Base-by-base conservation (phyloP, 2,888 invertebrate species). In the Incurvaria masculella region DNA sequence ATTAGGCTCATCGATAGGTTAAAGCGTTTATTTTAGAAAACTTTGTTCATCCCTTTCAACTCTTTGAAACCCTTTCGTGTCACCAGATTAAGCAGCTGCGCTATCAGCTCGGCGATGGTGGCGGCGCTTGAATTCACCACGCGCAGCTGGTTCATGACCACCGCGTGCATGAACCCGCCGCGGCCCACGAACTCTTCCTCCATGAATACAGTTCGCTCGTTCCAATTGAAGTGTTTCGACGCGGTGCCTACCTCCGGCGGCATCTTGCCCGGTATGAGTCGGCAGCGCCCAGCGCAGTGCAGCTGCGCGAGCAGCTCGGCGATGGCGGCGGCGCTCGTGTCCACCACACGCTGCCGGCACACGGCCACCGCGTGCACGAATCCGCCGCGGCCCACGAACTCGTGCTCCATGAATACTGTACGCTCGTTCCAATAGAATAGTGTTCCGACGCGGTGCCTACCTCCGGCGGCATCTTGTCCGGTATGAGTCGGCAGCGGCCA, bases 361-460 rank as follows among this genome's bases (percentile, higher is more conserved):
- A 82, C 65, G 0, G 81, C 81, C 17, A 84, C 81, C 0, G 84
- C 83, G 61, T 83, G 83, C 11, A 91, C 81, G 65, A 91, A 91
- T 6, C 85, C 84, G 20, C 91, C 89, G 0, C 86, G 81, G 0
- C 89, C 87, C 1, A 89, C 75, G 64, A 91, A 87, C 59, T 87
- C 83, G 64, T 92, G 91, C 63, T 91, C 91, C 83, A 91, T 85
- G 68, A 87, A 92, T 27, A 92, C 82, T 4, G 86, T 85, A 61
- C 85, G 86, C 33, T 87, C 85, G 62, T 91, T 91, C 91, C 91
- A 92, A 41, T 17, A n/a, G 8, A 8, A 41, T 11, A 20, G 16
- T 14, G 8, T 8, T 18, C 43, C 19, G 20, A 21, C 6, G 11
- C 19, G 18, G 11, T 16, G 1, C 49, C 21, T 49, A 75, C 76